Conservation (phyloP, 1,140 invertebrate genomes). For the Trialeurodes vaporariorum region DNA sequence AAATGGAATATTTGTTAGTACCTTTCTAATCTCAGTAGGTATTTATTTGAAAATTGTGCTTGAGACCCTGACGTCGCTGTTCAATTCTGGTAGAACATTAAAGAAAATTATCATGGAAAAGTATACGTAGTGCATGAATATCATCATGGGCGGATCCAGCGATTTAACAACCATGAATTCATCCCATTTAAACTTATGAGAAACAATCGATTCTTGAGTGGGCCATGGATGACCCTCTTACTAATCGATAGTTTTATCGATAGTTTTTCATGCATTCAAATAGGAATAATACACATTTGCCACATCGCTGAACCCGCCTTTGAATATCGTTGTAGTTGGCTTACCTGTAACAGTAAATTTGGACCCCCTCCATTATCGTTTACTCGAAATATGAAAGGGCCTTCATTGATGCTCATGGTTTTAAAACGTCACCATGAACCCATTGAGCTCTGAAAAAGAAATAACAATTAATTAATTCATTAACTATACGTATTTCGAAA, state of each 20-base stretch:
- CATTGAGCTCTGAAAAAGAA: not conserved
- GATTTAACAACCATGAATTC: too few species aligned
- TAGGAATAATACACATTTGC: too few species aligned
- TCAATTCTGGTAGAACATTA: conserved; percentile 11
- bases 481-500: too few species aligned
- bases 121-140: not conserved
- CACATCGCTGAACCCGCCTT: not conserved
- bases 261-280: too few species aligned
- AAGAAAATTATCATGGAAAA: not conserved
- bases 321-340: not conserved
- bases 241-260: not conserved
- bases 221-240: not conserved
- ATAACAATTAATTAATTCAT: too few species aligned
- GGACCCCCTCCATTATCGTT: conserved; percentile 65
- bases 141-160: too few species aligned
- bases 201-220: too few species aligned
- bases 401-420: conserved; percentile 35
- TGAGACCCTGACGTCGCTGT: too few species aligned
- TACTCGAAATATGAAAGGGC: conserved; percentile 56
- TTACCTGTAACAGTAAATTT: conserved; percentile 57
- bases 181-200: too few species aligned
- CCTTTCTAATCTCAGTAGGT: too few species aligned
- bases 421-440: not conserved
- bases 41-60: too few species aligned
- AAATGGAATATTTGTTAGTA: too few species aligned